A percentile compares a stretch with the other conserved stretches of the same genome.
phyloP scores from a whole-genome alignment of 2,888 invertebrate genomes.

The Blomia tropicalis region DNA sequence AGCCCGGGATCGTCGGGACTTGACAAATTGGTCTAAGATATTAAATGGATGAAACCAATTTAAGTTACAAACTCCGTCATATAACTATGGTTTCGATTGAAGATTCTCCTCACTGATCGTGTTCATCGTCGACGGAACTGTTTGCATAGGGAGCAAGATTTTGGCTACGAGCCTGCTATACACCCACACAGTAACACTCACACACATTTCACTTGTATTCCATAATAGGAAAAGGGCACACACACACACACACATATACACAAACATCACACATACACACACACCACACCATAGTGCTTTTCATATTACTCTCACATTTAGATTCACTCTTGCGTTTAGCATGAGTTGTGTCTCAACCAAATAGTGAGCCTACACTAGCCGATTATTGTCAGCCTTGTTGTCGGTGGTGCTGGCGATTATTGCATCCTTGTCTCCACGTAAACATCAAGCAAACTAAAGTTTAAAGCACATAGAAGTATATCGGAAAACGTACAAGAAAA shows the following conservation, averaged over 20 bases:
- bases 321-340: background rate
- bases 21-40: background rate
- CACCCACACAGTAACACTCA: constrained; percentile 6
- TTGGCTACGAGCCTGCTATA: constrained; percentile 8
- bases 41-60: background rate
- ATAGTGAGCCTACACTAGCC: constrained; percentile 9
- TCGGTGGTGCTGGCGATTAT: no score
- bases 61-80: background rate
- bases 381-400: no score
- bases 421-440: no score
- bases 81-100: background rate
- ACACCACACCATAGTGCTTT: no score
- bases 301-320: background rate
- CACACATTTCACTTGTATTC: no score
- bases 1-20: background rate
- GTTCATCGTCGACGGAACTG: background rate
- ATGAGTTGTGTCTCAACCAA: background rate
- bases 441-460: no score
- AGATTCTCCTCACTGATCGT: background rate
- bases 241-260: background rate
- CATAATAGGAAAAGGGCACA: constrained; percentile 15
- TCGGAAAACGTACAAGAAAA: no score
- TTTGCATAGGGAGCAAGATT: background rate
- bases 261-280: background rate
- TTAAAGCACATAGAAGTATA: no score